Conservation (phyloP, 2,797 vertebrate genomes). For the Alcedo quadribrachys region DNA sequence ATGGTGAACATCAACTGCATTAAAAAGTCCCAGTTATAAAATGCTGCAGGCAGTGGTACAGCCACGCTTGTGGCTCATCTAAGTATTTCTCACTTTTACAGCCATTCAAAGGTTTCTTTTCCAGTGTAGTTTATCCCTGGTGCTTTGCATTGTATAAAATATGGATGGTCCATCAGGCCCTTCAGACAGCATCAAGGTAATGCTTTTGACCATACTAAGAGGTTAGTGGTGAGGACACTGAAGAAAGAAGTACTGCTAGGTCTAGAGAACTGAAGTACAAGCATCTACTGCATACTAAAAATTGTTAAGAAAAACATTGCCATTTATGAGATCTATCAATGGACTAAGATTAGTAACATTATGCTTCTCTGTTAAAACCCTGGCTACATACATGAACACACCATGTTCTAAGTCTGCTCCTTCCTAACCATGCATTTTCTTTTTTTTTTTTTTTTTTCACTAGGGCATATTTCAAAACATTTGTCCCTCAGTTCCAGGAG, state of each 20-base stretch:
- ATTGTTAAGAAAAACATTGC: not conserved
- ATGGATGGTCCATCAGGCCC: not conserved
- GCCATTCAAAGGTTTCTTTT: not conserved
- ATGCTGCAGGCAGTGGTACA: not conserved
- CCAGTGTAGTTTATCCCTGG: not conserved
- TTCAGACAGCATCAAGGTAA: not conserved
- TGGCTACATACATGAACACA: not conserved
- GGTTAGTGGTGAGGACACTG: not conserved
- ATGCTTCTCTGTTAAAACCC: not conserved
- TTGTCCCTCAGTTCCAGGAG: constrained; percentile 98
- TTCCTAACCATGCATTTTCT: constrained; percentile 64
- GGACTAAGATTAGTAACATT: not conserved
- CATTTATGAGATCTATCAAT: not conserved
- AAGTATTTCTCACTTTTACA: not conserved
- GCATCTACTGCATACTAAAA: not conserved
- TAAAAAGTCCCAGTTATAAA: not conserved
- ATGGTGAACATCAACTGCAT: not conserved
- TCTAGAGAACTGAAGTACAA: not conserved
- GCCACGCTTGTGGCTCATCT: not conserved
- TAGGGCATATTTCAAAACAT: constrained; percentile 96
- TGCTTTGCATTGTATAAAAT: not conserved
- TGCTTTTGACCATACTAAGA: not conserved
- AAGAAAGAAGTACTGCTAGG: not conserved
- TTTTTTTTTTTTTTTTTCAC: constrained; percentile 21
- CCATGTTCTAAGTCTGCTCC: constrained; percentile 10